Percentiles rank a stretch among this genome's conserved stretches.
These are phyloP conservation scores for Oligia fasciuncula DNA, from an alignment of 2,888 invertebrate genomes.

Conservation along the genomic window DNA sequence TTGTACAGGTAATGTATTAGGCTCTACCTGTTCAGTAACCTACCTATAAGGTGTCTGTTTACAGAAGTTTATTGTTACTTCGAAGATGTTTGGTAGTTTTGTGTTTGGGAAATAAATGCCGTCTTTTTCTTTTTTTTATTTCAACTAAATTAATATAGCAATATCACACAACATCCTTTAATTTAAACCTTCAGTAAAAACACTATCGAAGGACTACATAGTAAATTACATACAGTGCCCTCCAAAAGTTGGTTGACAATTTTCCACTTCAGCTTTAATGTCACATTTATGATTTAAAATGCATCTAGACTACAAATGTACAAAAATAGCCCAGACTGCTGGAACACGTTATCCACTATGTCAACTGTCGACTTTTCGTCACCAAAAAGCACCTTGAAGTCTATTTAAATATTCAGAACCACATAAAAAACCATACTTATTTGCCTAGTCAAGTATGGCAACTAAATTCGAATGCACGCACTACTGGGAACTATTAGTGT, in stretches of 20 bases:
- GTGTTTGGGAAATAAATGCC: no score
- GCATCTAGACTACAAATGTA: no score
- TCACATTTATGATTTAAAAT: background rate
- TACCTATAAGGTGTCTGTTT: conserved; percentile 24
- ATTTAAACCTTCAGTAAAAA: background rate
- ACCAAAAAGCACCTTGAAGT: background rate
- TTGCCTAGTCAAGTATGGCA: background rate
- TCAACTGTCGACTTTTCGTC: background rate
- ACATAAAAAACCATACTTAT: background rate
- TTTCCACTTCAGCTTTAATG: background rate
- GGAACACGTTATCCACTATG: background rate
- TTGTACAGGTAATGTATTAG: conserved; percentile 58
- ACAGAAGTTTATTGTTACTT: conserved; percentile 21
- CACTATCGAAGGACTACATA: background rate
- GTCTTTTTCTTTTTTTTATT: background rate
- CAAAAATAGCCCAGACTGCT: no score
- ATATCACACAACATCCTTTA: background rate
- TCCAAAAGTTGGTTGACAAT: background rate
- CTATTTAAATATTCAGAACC: background rate
- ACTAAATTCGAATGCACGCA: conserved; percentile 13
- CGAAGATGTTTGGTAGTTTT: background rate
- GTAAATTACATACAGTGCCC: background rate
- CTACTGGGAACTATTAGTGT: conserved; percentile 31
- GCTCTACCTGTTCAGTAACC: conserved; percentile 51
- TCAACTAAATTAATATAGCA: no score